Conservation (phyloP, 2,113 vertebrate genomes). For the Salvelinus fontinalis region DNA sequence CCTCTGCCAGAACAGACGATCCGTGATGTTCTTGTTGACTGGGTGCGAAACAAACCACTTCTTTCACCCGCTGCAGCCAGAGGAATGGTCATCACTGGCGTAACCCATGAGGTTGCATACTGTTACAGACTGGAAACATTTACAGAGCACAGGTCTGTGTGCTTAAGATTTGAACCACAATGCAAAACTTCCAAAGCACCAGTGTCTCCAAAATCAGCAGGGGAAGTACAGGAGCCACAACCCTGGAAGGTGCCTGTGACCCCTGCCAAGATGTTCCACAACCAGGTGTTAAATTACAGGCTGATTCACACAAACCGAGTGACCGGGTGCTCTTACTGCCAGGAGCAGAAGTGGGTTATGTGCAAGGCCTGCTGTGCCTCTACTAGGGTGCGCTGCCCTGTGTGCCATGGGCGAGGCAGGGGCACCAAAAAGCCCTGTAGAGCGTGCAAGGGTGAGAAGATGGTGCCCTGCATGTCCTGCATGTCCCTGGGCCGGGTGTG, state of each 20-base stretch:
- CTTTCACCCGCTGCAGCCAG: neutral
- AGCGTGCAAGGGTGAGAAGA: constrained; percentile 7
- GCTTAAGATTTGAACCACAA: constrained; percentile 9
- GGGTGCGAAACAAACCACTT: neutral
- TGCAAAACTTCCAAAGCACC: neutral
- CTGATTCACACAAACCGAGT: constrained; percentile 10
- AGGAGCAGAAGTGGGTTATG: constrained; percentile 3
- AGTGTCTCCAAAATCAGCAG: neutral
- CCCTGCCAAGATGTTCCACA: constrained; percentile 15
- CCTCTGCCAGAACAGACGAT: constrained; percentile 10
- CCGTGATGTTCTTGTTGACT: constrained; percentile 1
- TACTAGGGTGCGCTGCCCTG: neutral
- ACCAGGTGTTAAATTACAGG: constrained; percentile 12
- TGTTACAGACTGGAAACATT: constrained; percentile 15
- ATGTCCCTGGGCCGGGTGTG: constrained; percentile 20
- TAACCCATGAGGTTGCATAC: constrained; percentile 3
- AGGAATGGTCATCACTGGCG: constrained; percentile 2
- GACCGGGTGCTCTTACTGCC: neutral
- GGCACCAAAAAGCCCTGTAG: neutral
- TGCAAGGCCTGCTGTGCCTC: neutral
- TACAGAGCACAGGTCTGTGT: constrained; percentile 19
- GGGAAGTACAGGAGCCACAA: neutral
- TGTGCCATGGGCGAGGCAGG: neutral
- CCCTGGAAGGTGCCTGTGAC: constrained; percentile 10
- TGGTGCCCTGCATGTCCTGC: constrained; percentile 17